Percentiles rank a stretch among this genome's conserved stretches.
Conservation (phyloP, 1,140 invertebrate species). For the Drosophila takahashii region DNA sequence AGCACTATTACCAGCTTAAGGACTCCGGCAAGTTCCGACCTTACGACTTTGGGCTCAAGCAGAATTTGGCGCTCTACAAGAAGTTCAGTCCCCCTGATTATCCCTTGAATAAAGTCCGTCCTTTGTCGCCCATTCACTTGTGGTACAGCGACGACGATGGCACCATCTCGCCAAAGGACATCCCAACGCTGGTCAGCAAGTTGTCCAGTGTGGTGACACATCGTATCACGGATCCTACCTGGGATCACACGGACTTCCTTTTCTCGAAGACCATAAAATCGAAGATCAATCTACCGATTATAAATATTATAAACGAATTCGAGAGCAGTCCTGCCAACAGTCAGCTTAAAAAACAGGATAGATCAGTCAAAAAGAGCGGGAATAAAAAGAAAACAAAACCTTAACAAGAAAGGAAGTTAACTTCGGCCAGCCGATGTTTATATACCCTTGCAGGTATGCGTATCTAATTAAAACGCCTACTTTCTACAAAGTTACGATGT, state of each 20-base stretch:
- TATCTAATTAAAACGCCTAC: too few relatives aligned
- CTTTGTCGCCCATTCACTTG: slow-evolving; percentile 86
- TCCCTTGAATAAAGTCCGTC: slow-evolving; percentile 85
- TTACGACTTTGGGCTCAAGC: slow-evolving; percentile 77
- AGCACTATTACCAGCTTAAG: slow-evolving; percentile 88
- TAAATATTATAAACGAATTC: slow-evolving; percentile 79
- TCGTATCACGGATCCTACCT: slow-evolving; percentile 6
- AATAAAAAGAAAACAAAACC: too few relatives aligned
- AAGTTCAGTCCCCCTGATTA: slow-evolving; percentile 86
- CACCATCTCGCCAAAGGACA: background rate
- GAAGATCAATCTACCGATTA: slow-evolving; percentile 79
- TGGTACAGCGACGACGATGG: slow-evolving; percentile 88
- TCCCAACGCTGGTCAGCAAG: background rate
- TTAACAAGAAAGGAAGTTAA: too few relatives aligned
- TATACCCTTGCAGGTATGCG: too few relatives aligned
- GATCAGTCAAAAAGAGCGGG: too few relatives aligned
- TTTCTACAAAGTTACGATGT: too few relatives aligned
- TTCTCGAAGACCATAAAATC: slow-evolving; percentile 81
- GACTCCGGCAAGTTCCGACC: slow-evolving; percentile 80
- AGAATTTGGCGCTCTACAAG: slow-evolving; percentile 84
- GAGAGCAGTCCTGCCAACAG: slow-evolving; percentile 44
- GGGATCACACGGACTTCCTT: slow-evolving; percentile 78
- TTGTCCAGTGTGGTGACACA: background rate
- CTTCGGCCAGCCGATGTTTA: too few relatives aligned
- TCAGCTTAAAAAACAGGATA: slow-evolving; percentile 9